Evolutionary conservation across 2,797 vertebrate genomes (phyloP), one percentile per base, ranked within the genome.

Genomic region (Silurus aristotelis): DNA sequence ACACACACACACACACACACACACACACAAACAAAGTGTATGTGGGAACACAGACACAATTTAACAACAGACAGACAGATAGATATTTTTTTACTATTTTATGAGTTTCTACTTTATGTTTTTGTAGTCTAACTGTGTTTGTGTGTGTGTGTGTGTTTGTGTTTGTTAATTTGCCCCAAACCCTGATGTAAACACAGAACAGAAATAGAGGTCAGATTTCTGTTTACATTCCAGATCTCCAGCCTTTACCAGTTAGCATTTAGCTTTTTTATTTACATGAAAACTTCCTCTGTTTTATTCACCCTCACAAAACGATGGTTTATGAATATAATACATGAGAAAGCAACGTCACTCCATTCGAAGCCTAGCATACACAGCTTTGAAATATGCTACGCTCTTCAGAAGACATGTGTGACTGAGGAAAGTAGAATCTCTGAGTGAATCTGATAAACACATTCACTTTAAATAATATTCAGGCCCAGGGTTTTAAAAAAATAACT

Each of bases 151-250:
- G 67, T 70, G 67, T 38, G 31, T 48, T 20, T 72, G 70, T 72
- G 70, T 48, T 38, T 43, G 27, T 55, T 6, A 52, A 60, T 25
- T 77, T 79, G 31, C 20, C 43, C 31, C 27, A 76, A 58, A 19
- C 15, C 25, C 52, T 31, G 77, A 38, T n/a, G 43, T 66, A 67
- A 68, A 82, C 64, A 56, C 80, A 78, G 19, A 12, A 61, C 56
- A 43, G 31, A 78, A 78, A 61, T 61, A 61, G 76, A 78, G 76
- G 72, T 75, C 72, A 75, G 48, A 27, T 22, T 6, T 7, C 48
- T 27, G 15, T 56, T 75, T 56, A 75, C 72, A 56, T 27, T 27
- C 8, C 48, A 55, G 14, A 5, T 7, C 6, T 7, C 48, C 48
- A 48, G 46, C 22, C 7, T 76, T 78, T 38, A 78, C 5, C 25